phyloP scores from a whole-genome alignment of 2,797 vertebrate species.

The Pipistrellus pygmaeus region DNA sequence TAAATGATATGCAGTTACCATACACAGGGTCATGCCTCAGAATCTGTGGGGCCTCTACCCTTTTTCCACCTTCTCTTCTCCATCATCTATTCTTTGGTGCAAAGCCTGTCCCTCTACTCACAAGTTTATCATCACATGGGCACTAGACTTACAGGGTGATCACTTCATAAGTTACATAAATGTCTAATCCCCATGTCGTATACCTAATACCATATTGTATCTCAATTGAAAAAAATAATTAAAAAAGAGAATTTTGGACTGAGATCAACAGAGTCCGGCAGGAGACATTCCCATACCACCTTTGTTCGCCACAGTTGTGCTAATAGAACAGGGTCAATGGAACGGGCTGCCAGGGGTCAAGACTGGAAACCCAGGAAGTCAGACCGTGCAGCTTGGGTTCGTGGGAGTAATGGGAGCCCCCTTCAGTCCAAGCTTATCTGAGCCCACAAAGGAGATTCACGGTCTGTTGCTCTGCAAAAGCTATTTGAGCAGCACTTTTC shows the following conservation, averaged over 20 bases:
- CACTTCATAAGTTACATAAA: neutral
- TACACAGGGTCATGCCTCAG: neutral
- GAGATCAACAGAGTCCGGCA: slow-evolving; percentile 50
- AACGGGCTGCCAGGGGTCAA: slow-evolving; percentile 29
- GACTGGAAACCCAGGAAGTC: neutral
- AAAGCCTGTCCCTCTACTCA: neutral
- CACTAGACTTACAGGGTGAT: neutral
- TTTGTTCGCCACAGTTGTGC: neutral
- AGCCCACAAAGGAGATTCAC: slow-evolving; percentile 32
- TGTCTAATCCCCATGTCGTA: neutral
- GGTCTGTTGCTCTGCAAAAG: slow-evolving; percentile 62
- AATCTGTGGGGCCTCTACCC: neutral
- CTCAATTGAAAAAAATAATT: neutral
- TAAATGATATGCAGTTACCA: neutral
- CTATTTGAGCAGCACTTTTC: slow-evolving; percentile 48
- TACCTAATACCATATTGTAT: neutral
- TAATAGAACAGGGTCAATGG: slow-evolving; percentile 9
- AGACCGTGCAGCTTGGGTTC: slow-evolving; percentile 2
- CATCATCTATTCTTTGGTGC: neutral
- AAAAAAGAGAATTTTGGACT: neutral
- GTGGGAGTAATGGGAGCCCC: neutral
- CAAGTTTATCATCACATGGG: neutral
- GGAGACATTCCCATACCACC: neutral
- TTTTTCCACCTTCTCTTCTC: neutral
- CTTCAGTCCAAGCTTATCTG: slow-evolving; percentile 38